Percentiles rank a stretch among this genome's conserved stretches.
These are phyloP conservation scores for Dryococelus australis DNA, from an alignment of 2,888 invertebrate species.

Conservation along the genomic window DNA sequence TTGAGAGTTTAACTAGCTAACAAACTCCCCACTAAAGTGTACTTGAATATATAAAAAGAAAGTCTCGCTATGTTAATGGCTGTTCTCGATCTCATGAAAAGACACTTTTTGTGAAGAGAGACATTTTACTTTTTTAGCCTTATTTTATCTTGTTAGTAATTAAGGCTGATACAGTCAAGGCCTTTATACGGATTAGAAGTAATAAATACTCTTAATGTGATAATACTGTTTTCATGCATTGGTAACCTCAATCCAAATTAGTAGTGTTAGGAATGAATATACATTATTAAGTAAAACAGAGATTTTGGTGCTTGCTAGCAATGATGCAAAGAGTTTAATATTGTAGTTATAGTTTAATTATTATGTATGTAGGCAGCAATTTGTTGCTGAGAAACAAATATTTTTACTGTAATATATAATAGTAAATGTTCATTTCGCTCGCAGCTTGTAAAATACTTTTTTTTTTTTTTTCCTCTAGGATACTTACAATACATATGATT, in stretches of 20 bases:
- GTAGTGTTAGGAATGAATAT: not conserved
- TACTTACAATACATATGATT: not conserved
- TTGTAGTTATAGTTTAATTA: slow-evolving; percentile 5
- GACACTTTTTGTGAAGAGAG: not conserved
- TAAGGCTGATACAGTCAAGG: slow-evolving; percentile 36
- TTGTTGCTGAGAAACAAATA: not conserved
- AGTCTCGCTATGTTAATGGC: not conserved
- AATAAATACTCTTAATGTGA: slow-evolving; percentile 37
- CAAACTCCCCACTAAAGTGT: slow-evolving; percentile 10
- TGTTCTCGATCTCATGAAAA: not conserved
- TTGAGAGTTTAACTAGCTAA: not conserved
- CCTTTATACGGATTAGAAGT: slow-evolving; percentile 37
- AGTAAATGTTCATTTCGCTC: not conserved
- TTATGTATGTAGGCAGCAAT: not conserved
- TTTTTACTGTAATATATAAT: not conserved
- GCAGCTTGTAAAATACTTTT: not conserved
- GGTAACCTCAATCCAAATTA: slow-evolving; percentile 4
- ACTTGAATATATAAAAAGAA: not conserved
- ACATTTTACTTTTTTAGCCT: slow-evolving; percentile 9
- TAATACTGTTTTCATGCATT: slow-evolving; percentile 30
- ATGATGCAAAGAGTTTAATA: slow-evolving; percentile 18
- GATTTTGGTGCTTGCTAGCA: slow-evolving; percentile 22
- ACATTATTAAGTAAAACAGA: slow-evolving; percentile 16
- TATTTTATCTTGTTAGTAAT: slow-evolving; percentile 7
- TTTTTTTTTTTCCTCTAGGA: not conserved